Base-by-base conservation (phyloP, 2,113 vertebrate species). In the Gadus chalcogrammus region DNA sequence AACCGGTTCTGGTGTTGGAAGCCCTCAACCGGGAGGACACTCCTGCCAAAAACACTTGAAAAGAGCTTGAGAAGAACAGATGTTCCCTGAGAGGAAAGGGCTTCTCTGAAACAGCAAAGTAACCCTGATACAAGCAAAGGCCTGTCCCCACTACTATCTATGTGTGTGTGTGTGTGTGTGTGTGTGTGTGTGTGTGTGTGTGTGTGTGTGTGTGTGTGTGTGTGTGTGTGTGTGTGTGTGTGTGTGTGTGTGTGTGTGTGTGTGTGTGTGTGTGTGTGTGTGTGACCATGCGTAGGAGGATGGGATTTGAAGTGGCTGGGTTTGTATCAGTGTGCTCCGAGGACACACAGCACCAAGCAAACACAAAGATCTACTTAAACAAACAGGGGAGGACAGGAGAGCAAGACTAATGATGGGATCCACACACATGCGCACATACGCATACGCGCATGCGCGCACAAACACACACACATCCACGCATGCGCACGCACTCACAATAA, bases 301-400 rank as follows among this genome's bases (percentile, higher is more conserved):
- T 22, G 3, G 77, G 74, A 79, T 88, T 82, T 82, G 76, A 89
- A 85, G 82, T 79, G 72, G 78, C 69, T 82, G 75, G 16, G 35
- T 9, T 73, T 76, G 76, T 79, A 75, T 80, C 78, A 71, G 72
- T 77, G 69, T 76, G 76, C 85, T 74, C 79, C 70, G 86, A 86
- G 87, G 82, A 85, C 86, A 67, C 67, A 72, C 73, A 81, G 80
- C 75, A 78, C 74, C 81, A 61, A 82, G 83, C 86, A 90, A 90
- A 90, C 84, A 90, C 65, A 61, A 69, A 73, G 85, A 75, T 83
- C 75, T 73, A 67, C 86, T 83, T 93, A 89, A 94, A 90, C 92
- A 95, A 94, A 94, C 94, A 91, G 90, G 91, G 94, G 93, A 88
- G 93, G 94, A 93, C 94, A 89, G 92, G 89, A 83, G 87, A 86